Evolutionary conservation across 1,140 invertebrate genomes (phyloP).

Genomic region (Drosophila pectinifera): DNA sequence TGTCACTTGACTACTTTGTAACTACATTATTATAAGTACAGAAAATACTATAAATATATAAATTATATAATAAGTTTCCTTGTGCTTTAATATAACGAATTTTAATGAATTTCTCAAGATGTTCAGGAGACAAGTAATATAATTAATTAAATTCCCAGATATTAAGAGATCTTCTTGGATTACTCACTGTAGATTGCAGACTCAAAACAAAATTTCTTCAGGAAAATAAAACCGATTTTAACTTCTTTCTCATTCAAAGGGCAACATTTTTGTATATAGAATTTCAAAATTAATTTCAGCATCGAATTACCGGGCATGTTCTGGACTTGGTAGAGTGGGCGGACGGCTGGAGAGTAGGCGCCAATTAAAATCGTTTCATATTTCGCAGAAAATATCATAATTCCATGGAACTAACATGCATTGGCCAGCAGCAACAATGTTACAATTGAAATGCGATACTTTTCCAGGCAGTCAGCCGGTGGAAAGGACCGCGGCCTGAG

Average conservation of each 20-base stretch:
- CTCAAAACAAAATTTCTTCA: slow-evolving; percentile 1
- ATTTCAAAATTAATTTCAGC: slow-evolving; percentile 76
- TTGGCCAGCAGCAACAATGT: slow-evolving; percentile 60
- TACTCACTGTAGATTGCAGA: background rate
- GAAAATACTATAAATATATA: too few relatives aligned
- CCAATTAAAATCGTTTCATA: slow-evolving; percentile 80
- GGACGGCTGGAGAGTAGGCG: slow-evolving; percentile 67
- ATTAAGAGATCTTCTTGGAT: background rate
- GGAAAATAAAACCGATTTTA: slow-evolving; percentile 37
- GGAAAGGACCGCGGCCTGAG: background rate
- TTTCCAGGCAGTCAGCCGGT: slow-evolving; percentile 33
- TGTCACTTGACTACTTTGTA: too few relatives aligned
- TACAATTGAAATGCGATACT: slow-evolving; percentile 75
- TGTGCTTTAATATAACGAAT: background rate
- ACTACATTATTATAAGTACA: too few relatives aligned
- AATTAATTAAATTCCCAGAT: background rate
- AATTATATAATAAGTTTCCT: too few relatives aligned
- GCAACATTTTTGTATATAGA: slow-evolving; percentile 76
- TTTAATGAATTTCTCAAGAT: background rate
- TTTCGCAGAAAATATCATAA: slow-evolving; percentile 81
- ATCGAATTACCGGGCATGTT: slow-evolving; percentile 78
- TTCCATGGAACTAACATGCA: slow-evolving; percentile 78
- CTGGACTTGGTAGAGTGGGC: slow-evolving; percentile 46
- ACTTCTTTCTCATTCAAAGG: slow-evolving; percentile 44
- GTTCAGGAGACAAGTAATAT: background rate